Evolutionary conservation across 2,888 invertebrate genomes (phyloP), one percentile per base, ranked within the genome.

Genomic region (Eupithecia dodoneata): DNA sequence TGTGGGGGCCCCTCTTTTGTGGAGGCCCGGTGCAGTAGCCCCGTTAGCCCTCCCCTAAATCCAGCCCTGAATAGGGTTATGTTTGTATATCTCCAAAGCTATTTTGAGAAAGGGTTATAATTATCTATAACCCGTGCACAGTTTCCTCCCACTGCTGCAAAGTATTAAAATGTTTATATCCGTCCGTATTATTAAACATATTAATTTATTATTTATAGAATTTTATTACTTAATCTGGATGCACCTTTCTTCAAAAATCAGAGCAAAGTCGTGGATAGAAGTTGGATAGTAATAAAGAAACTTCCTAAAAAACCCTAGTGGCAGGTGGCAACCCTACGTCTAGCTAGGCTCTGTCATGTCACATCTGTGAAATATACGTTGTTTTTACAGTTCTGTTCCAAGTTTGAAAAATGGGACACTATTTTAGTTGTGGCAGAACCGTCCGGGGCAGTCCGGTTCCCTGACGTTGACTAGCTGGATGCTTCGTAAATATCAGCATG

Each of bases 341-440:
- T 44, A 67, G 67, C 44, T 67, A 70, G 70, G 30, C 47, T 45
- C 44, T 47, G 70, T 70, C 18, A 45, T 18, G 47, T 47, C 70
- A 72, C 42, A 72, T 44, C 47, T 47, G 70, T 70, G 47, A 70
- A 70, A 70, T 47, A 70, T 70, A 70, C 45, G 18, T 47, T 70
- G 47, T 70, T 70, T 70, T 45, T 70, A 45, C 9, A 10, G 45
- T 69, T 70, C 70, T 10, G 70, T 47, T 70, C 70, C 47, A 47
- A 70, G 70, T 55, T 71, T 75, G 70, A 42, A 63, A 71, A 59
- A 65, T 55, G 75, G 70, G 63, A 63, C 72, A 63, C 63, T 45
- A 45, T 63, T 59, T 72, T 44, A 72, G 44, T 55, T 59, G 63
- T 59, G 6, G 44, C 13, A n/a, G n/a, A n/a, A 18, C 59, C 3